A percentile compares a stretch with the other conserved stretches of the same genome.
phyloP scores from a whole-genome alignment of 1,140 invertebrate genomes.

The Pissodes strobi region DNA sequence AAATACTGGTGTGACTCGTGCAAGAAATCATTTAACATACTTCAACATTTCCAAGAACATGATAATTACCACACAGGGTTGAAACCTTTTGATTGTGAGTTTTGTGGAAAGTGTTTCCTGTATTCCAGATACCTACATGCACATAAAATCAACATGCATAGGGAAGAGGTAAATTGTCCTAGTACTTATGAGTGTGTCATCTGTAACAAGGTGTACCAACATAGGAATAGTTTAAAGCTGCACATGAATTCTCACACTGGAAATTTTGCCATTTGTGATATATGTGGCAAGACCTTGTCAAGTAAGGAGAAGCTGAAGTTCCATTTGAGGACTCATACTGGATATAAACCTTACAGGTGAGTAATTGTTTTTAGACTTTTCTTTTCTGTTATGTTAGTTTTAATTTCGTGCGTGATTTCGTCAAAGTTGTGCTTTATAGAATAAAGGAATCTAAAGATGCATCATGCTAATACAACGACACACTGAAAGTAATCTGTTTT shows the following conservation, averaged over 20 bases:
- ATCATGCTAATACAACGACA: too few relatives aligned
- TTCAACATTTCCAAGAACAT: conserved; percentile 52
- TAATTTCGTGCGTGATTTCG: too few relatives aligned
- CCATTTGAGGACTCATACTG: conserved; percentile 60
- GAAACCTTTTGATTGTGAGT: conserved; percentile 77
- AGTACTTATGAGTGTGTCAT: conserved; percentile 51
- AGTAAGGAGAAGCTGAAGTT: conserved; percentile 55
- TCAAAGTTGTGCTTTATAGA: too few relatives aligned
- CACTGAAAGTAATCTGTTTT: too few relatives aligned
- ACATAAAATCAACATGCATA: conserved; percentile 45
- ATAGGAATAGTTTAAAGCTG: conserved; percentile 51
- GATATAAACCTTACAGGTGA: conserved; percentile 61
- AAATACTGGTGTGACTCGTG: conserved; percentile 51
- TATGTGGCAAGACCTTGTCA: conserved; percentile 54
- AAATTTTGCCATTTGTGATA: conserved; percentile 53
- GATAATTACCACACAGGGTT: conserved; percentile 67
- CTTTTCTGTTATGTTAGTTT: too few relatives aligned
- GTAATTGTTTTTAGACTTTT: not conserved
- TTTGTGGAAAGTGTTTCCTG: conserved; percentile 41
- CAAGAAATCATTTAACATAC: conserved; percentile 51
- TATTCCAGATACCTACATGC: conserved; percentile 51
- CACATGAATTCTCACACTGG: conserved; percentile 55
- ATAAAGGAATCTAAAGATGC: too few relatives aligned
- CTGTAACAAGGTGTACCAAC: conserved; percentile 53
- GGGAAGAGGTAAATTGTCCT: conserved; percentile 43